Conservation (phyloP, 1,140 invertebrate species). For the Luehdorfia chinensis region DNA sequence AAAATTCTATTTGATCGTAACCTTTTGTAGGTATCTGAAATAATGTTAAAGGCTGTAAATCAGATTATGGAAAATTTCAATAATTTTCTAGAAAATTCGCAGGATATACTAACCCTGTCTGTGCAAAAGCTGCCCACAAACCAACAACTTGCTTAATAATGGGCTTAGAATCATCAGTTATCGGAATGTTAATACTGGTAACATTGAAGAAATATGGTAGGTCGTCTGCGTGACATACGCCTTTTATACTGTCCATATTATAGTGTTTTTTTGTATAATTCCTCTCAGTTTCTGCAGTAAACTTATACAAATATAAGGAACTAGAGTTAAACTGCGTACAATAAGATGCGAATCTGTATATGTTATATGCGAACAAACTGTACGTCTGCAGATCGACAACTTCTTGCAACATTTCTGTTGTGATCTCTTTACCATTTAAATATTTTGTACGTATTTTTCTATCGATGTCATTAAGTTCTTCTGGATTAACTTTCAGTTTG, state of each 20-base stretch:
- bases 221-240: constrained; percentile 66
- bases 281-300: constrained; percentile 54
- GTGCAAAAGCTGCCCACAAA: constrained; percentile 58
- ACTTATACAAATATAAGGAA: constrained; percentile 59
- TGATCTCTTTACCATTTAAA: constrained; percentile 39
- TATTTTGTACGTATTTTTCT: constrained; percentile 48
- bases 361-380: constrained; percentile 53
- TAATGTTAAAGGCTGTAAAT: too few species aligned
- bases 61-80: neutral
- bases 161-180: constrained; percentile 41
- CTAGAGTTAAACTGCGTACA: constrained; percentile 27
- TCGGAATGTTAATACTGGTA: constrained; percentile 44
- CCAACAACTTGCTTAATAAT: constrained; percentile 43
- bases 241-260: constrained; percentile 49
- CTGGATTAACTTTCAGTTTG: constrained; percentile 40
- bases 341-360: constrained; percentile 49
- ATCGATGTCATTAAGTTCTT: constrained; percentile 33
- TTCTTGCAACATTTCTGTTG: constrained; percentile 35
- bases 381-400: constrained; percentile 48
- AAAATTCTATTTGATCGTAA: too few species aligned
- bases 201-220: constrained; percentile 58
- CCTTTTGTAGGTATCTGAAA: too few species aligned
- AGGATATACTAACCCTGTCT: constrained; percentile 48
- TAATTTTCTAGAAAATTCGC: too few species aligned
- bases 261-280: constrained; percentile 55